Evolutionary conservation across 2,797 vertebrate species (phyloP).

Genomic region (Anomalospiza imberbis): DNA sequence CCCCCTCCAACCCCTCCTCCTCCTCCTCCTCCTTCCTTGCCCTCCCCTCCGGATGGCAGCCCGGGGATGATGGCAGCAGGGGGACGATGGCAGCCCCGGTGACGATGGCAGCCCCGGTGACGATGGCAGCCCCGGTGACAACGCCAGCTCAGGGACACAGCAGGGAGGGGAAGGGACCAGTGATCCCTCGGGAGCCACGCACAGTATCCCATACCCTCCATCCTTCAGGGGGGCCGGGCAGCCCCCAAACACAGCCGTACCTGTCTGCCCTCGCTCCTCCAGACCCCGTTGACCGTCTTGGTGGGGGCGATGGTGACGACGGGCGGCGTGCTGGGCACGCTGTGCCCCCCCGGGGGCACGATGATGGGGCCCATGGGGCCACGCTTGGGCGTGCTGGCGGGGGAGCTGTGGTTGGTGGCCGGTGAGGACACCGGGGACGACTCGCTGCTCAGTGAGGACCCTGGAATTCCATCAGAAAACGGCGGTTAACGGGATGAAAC

Average conservation of each 20-base stretch:
- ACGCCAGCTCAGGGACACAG: neutral
- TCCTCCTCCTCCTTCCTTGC: neutral
- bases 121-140: neutral
- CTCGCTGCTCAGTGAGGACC: constrained; percentile 96
- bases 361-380: constrained; percentile 93
- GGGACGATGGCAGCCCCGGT: neutral
- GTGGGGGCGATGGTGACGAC: constrained; percentile 98
- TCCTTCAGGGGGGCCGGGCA: fast-evolving
- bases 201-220: fast-evolving
- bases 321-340: constrained; percentile 93
- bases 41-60: neutral
- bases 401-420: constrained; percentile 97
- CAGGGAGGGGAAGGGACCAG: neutral
- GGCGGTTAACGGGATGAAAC: fast-evolving
- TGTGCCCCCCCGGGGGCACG: constrained; percentile 89
- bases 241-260: constrained; percentile 28
- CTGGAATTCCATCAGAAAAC: constrained; percentile 28
- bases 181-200: fast-evolving
- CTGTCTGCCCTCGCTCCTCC: constrained; percentile 93
- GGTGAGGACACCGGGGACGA: constrained; percentile 96
- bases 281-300: constrained; percentile 95
- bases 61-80: neutral
- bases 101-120: too few species aligned
- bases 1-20: too few species aligned
- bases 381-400: constrained; percentile 93